phyloP scores from a whole-genome alignment of 2,888 invertebrate species.

The Pollenia amentaria region DNA sequence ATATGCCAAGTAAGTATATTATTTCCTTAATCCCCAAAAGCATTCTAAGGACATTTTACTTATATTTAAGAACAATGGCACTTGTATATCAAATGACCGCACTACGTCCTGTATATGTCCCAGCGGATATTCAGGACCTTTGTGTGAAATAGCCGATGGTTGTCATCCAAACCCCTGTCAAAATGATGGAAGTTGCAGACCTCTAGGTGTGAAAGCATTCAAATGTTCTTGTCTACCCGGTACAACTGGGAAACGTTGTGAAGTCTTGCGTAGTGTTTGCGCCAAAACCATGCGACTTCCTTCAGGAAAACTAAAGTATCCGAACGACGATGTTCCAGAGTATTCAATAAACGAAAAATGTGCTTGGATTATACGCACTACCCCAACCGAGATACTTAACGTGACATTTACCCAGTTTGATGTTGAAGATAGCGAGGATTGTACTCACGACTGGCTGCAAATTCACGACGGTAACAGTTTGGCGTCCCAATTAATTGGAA shows the following conservation, averaged over 20 bases:
- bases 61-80: conserved; percentile 86
- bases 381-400: conserved; percentile 89
- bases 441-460: conserved; percentile 90
- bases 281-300: conserved; percentile 86
- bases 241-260: conserved; percentile 89
- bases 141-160: conserved; percentile 87
- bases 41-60: background rate
- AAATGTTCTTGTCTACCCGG: conserved; percentile 88
- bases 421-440: conserved; percentile 86
- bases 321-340: conserved; percentile 83
- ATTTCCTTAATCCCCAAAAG: background rate
- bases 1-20: conserved; percentile 85
- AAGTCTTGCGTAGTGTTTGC: conserved; percentile 86
- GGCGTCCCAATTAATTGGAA: conserved; percentile 89
- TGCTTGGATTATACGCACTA: conserved; percentile 91
- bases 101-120: conserved; percentile 81
- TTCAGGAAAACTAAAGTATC: conserved; percentile 88
- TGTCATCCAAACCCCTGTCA: conserved; percentile 91
- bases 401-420: conserved; percentile 92
- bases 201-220: conserved; percentile 77
- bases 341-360: conserved; percentile 89
- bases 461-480: conserved; percentile 93
- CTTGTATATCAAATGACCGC: conserved; percentile 78
- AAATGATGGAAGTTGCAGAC: conserved; percentile 91
- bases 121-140: conserved; percentile 85